A percentile compares a stretch with the other conserved stretches of the same genome.
Conservation (phyloP, 2,113 vertebrate genomes). For the Falcunculus frontatus region DNA sequence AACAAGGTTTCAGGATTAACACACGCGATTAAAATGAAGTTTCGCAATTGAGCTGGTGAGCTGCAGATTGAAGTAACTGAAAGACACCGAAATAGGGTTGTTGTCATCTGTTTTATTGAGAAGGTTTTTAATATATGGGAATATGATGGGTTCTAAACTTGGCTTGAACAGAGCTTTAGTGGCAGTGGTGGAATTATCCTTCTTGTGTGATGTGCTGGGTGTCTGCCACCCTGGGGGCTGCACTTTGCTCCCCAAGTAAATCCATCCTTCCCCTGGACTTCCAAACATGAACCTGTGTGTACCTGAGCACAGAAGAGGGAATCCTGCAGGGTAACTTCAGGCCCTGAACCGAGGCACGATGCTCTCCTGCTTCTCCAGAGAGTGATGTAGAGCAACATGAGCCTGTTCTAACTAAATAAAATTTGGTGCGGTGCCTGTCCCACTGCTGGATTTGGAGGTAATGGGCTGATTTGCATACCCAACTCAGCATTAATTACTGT, state of each 20-base stretch:
- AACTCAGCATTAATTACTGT: background rate
- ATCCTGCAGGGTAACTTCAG: background rate
- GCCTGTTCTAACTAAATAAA: background rate
- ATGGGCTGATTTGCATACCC: background rate
- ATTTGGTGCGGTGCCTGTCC: background rate
- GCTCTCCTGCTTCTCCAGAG: background rate
- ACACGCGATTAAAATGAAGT: background rate
- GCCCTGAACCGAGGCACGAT: background rate
- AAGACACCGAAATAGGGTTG: background rate
- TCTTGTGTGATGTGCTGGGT: background rate
- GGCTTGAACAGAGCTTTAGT: background rate
- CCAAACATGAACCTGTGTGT: rapidly evolving
- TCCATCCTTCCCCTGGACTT: background rate
- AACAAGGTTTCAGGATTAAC: background rate
- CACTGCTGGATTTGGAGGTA: background rate
- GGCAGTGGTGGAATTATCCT: background rate
- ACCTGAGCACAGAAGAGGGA: background rate
- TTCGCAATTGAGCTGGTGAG: background rate
- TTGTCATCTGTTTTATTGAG: background rate
- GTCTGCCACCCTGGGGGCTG: background rate
- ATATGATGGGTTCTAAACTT: background rate
- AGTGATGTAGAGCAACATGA: background rate
- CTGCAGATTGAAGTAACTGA: background rate
- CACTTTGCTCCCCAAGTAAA: background rate
- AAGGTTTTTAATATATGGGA: background rate